Evolutionary conservation across 2,888 invertebrate genomes (phyloP).

Genomic region (Phrixothrix hirtus): DNA sequence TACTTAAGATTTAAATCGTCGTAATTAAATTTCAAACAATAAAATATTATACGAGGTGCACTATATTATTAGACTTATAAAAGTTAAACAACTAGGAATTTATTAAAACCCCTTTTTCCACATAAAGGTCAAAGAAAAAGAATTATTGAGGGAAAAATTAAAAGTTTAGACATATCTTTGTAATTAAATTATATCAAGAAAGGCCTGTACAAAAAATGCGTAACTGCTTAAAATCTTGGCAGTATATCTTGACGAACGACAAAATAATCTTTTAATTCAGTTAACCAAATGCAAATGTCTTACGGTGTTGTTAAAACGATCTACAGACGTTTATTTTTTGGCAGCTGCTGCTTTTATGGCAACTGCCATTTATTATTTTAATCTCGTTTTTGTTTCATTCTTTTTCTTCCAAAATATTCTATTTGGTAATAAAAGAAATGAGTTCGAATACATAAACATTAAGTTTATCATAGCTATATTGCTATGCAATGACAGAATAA

Average conservation of each 20-base stretch:
- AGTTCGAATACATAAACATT: constrained; percentile 27
- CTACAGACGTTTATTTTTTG: constrained; percentile 34
- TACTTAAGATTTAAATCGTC: too few relatives aligned
- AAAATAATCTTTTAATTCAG: constrained; percentile 43
- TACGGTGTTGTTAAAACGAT: constrained; percentile 37
- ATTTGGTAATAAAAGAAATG: constrained; percentile 24
- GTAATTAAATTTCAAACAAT: too few relatives aligned
- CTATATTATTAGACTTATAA: too few relatives aligned
- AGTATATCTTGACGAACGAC: constrained; percentile 38
- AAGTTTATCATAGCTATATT: constrained; percentile 24
- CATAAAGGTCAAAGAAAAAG: constrained; percentile 6
- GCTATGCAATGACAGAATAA: constrained; percentile 20
- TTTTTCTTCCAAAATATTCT: constrained; percentile 20
- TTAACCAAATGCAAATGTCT: constrained; percentile 41
- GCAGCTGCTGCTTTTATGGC: constrained; percentile 29
- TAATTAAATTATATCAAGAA: constrained; percentile 28
- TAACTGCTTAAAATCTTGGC: constrained; percentile 38
- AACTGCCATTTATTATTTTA: constrained; percentile 28
- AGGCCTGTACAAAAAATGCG: constrained; percentile 20
- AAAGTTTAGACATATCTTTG: constrained; percentile 31
- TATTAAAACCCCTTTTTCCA: too few relatives aligned
- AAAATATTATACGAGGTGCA: too few relatives aligned
- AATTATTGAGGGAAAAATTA: constrained; percentile 22
- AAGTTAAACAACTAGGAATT: too few relatives aligned
- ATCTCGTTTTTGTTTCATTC: constrained; percentile 26